These are phyloP conservation scores for Drosophila quadrilineata DNA, from an alignment of 1,140 invertebrate genomes.

Conservation along the genomic window DNA sequence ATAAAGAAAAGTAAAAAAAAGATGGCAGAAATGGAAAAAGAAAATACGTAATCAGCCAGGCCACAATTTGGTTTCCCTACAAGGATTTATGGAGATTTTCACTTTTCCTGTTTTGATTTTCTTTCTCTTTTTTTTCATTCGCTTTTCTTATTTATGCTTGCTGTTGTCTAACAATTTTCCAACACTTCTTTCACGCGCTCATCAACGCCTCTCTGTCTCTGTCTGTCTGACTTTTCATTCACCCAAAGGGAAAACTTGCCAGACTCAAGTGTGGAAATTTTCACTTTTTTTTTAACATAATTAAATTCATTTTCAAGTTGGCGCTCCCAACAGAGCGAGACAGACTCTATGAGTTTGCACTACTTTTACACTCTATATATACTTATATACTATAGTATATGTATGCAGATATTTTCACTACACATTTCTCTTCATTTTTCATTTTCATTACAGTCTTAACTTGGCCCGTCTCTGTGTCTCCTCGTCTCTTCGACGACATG, in stretches of 20 bases:
- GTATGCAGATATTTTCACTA: constrained; percentile 56
- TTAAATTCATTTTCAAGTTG: constrained; percentile 79
- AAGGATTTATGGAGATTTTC: no score
- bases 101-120: constrained; percentile 27
- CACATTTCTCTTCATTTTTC: constrained; percentile 72
- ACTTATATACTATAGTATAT: no score
- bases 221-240: neutral
- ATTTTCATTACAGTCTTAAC: constrained; percentile 72
- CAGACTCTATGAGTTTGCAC: constrained; percentile 39
- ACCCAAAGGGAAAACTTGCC: constrained; percentile 60
- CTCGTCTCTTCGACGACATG: neutral
- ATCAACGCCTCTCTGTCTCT: constrained; percentile 46
- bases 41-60: constrained; percentile 16
- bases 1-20: no score
- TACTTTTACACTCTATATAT: no score
- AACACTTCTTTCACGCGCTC: constrained; percentile 59
- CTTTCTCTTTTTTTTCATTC: constrained; percentile 17
- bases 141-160: constrained; percentile 61
- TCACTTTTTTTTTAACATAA: constrained; percentile 78
- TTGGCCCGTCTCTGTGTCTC: constrained; percentile 5
- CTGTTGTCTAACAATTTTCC: constrained; percentile 74
- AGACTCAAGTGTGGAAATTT: constrained; percentile 76
- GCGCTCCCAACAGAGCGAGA: constrained; percentile 44
- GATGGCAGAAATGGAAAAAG: neutral
- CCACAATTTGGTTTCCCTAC: constrained; percentile 20